Percentiles rank a stretch among this genome's conserved stretches.
Conservation (phyloP, 2,113 vertebrate genomes). For the Merops nubicus region DNA sequence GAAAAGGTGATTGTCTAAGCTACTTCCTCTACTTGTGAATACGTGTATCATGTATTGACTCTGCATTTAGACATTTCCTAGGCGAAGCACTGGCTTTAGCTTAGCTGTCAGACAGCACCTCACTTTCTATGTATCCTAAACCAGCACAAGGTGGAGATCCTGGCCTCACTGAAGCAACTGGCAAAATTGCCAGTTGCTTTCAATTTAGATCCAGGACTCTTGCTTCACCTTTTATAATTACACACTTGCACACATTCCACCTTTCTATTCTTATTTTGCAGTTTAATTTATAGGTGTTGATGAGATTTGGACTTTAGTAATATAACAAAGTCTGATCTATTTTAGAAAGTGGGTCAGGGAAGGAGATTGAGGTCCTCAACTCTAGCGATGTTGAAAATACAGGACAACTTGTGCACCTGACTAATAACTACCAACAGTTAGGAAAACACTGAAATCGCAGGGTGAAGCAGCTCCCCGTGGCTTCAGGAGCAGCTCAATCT, state of each 20-base stretch:
- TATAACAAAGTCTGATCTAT: not conserved
- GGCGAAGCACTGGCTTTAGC: not conserved
- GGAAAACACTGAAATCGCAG: fast-evolving
- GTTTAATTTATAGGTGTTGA: not conserved
- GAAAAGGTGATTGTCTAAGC: not conserved
- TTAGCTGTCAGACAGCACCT: not conserved
- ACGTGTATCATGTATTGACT: fast-evolving
- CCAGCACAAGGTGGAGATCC: fast-evolving
- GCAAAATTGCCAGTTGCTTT: not conserved
- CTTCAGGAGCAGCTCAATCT: not conserved
- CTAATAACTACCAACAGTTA: not conserved
- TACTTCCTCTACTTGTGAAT: not conserved
- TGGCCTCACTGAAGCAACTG: not conserved
- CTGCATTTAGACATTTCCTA: not conserved
- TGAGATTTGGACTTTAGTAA: not conserved
- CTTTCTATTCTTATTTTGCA: not conserved
- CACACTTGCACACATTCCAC: fast-evolving
- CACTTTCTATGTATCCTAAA: not conserved
- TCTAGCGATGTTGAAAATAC: not conserved
- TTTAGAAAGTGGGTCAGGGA: conserved; percentile 31
- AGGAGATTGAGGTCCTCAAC: not conserved
- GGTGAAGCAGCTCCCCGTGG: not conserved
- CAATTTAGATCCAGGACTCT: not conserved
- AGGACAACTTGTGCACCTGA: not conserved
- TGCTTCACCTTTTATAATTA: not conserved